These are phyloP conservation scores for Zaprionus davidi DNA, from an alignment of 1,140 invertebrate species.

Conservation along the genomic window DNA sequence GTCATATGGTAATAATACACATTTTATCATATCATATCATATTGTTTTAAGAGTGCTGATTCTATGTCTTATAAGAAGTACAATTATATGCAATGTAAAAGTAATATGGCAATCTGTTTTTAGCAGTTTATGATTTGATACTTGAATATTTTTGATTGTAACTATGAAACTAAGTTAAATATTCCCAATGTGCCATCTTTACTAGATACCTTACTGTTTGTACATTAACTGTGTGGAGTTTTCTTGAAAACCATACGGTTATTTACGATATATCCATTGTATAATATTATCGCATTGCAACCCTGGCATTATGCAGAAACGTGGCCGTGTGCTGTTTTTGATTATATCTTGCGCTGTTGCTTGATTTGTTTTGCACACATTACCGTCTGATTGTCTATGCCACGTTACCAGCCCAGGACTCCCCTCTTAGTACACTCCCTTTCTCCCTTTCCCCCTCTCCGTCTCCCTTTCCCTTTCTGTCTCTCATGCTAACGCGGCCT, in stretches of 20 bases:
- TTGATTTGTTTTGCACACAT: constrained; percentile 80
- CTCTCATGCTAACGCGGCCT: neutral
- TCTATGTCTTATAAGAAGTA: neutral
- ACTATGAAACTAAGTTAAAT: no score
- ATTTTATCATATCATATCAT: neutral
- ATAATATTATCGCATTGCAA: constrained; percentile 1
- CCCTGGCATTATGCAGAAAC: constrained; percentile 49
- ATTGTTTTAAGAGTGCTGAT: neutral
- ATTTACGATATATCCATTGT: neutral
- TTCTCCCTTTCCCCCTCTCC: neutral
- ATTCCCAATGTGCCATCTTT: neutral
- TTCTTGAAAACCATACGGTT: neutral
- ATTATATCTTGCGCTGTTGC: constrained; percentile 74
- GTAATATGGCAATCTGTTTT: neutral
- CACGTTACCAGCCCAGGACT: constrained; percentile 42
- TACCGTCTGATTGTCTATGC: constrained; percentile 72
- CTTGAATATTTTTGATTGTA: neutral
- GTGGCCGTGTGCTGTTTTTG: constrained; percentile 43
- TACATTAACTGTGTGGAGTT: neutral
- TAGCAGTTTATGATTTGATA: neutral
- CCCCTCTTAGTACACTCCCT: constrained; percentile 1
- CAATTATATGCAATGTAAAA: neutral
- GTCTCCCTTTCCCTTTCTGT: neutral
- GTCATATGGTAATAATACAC: neutral
- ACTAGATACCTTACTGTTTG: neutral